Conservation (phyloP, 1,140 invertebrate genomes). For the Drosophila azteca region DNA sequence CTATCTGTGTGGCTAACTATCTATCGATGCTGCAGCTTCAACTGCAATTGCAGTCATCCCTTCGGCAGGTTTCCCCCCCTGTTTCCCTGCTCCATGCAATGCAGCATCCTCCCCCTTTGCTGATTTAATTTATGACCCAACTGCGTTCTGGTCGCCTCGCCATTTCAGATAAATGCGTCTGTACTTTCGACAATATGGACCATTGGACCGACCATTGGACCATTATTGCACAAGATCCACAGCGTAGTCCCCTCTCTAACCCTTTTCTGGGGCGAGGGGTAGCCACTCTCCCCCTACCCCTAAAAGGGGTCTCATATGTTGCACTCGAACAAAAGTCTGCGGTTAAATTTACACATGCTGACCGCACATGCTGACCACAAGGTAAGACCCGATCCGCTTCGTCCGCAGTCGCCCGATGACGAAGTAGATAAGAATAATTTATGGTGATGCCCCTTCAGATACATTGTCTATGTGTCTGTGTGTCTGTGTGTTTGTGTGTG, state of each 20-base stretch:
- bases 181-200: conserved; percentile 69
- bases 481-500: conserved; percentile 32
- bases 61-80: background rate
- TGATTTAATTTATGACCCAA: conserved; percentile 74
- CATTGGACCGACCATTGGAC: conserved; percentile 46
- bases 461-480: conserved; percentile 20
- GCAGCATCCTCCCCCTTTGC: conserved; percentile 14
- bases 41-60: conserved; percentile 47
- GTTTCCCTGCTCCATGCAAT: background rate
- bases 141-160: conserved; percentile 50
- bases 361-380: conserved; percentile 72
- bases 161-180: conserved; percentile 77
- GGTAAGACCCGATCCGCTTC: conserved; percentile 55
- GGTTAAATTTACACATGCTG: conserved; percentile 66
- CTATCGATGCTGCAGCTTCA: conserved; percentile 52
- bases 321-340: conserved; percentile 66
- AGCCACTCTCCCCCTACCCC: background rate
- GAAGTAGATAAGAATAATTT: conserved; percentile 79
- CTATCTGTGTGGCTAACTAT: conserved; percentile 36
- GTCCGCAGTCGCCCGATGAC: conserved; percentile 68
- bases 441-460: conserved; percentile 71
- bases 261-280: background rate
- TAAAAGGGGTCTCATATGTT: conserved; percentile 43
- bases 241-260: background rate
- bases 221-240: conserved; percentile 19